Percentiles rank a stretch among this genome's conserved stretches.
Conservation (phyloP, 2,113 vertebrate species). For the Cyanoramphus novaezelandiae region DNA sequence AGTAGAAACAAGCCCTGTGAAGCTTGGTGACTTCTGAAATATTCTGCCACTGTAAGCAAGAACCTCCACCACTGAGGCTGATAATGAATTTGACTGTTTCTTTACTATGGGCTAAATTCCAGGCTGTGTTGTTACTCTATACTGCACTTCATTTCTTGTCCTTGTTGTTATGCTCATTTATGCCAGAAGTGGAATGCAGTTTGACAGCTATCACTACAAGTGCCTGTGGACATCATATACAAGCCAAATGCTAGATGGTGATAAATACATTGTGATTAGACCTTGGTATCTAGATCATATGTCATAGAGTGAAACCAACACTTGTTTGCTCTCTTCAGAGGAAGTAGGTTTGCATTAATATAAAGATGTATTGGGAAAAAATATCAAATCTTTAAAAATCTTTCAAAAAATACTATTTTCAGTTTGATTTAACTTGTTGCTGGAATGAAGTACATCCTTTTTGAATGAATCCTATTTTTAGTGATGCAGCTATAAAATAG, state of each 20-base stretch:
- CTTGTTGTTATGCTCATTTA: constrained; percentile 39
- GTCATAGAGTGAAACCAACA: constrained; percentile 9
- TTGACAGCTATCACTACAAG: constrained; percentile 67
- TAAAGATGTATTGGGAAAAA: neutral
- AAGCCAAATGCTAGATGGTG: constrained; percentile 53
- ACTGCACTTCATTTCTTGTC: constrained; percentile 27
- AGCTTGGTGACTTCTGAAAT: neutral
- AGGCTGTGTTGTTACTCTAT: constrained; percentile 41
- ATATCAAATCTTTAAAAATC: neutral
- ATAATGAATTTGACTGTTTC: constrained; percentile 41
- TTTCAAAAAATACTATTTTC: neutral
- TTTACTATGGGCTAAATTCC: constrained; percentile 54
- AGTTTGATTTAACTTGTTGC: neutral
- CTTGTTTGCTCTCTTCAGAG: constrained; percentile 34
- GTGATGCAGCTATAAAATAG: neutral
- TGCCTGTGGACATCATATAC: constrained; percentile 66
- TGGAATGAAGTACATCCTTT: neutral
- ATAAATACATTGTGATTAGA: constrained; percentile 61
- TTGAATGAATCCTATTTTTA: neutral
- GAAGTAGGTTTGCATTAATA: neutral
- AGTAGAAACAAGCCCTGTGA: neutral
- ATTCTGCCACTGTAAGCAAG: neutral
- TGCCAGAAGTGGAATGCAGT: constrained; percentile 45
- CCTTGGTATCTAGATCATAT: constrained; percentile 46
- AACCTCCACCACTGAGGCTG: neutral